Conservation (phyloP, 1,140 invertebrate species). For the Macrosteles quadrilineatus region DNA sequence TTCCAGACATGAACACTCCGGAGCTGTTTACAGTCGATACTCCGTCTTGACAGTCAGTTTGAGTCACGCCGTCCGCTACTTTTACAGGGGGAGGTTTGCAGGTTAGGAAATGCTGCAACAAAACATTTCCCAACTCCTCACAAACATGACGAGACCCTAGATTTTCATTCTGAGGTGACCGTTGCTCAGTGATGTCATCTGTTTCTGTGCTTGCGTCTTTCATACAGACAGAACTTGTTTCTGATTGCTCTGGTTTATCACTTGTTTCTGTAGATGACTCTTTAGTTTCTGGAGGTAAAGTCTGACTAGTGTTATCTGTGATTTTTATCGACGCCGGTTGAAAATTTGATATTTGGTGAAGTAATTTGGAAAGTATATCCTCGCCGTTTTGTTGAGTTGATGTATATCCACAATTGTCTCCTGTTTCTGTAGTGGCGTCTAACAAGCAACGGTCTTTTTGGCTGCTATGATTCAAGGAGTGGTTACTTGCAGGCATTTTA, state of each 20-base stretch:
- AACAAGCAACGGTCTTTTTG: neutral
- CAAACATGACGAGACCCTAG: neutral
- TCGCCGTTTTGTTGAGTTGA: neutral
- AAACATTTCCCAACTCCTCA: neutral
- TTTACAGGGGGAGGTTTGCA: neutral
- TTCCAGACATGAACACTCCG: neutral
- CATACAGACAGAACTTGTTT: neutral
- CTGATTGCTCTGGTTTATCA: neutral
- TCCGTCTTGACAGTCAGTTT: neutral
- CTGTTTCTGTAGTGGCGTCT: neutral
- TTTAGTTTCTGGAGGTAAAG: neutral
- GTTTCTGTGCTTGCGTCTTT: conserved; percentile 2
- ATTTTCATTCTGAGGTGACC: neutral
- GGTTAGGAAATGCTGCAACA: neutral
- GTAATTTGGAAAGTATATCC: neutral
- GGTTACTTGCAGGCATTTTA: neutral
- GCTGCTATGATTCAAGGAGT: neutral
- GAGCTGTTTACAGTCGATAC: neutral
- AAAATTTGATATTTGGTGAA: neutral
- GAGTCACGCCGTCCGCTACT: neutral
- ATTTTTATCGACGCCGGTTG: neutral
- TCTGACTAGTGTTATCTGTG: neutral
- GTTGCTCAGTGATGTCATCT: neutral
- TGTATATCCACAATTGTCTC: neutral
- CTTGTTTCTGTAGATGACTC: neutral